A percentile compares a stretch with the other conserved stretches of the same genome.
Conservation (phyloP, 1,140 invertebrate genomes). For the Pseudomyrmex flavicornis region DNA sequence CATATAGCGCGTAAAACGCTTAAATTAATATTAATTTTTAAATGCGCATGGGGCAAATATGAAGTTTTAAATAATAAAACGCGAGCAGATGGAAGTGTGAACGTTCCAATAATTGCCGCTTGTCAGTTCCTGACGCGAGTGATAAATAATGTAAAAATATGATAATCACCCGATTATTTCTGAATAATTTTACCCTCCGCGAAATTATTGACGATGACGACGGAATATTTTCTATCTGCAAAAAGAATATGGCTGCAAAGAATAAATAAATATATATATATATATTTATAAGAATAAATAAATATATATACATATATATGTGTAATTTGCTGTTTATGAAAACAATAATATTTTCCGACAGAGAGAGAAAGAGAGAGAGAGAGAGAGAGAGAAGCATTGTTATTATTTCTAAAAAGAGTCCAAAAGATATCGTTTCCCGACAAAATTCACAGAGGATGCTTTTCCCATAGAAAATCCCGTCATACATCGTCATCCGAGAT, state of each 20-base stretch:
- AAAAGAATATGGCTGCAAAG: neutral
- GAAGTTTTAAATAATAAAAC: constrained; percentile 7
- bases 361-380: too few species aligned
- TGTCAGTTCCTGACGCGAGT: neutral
- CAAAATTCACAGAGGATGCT: neutral
- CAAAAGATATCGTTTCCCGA: neutral
- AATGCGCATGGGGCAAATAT: neutral
- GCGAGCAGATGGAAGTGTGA: neutral
- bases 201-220: neutral
- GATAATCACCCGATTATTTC: neutral
- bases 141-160: constrained; percentile 33
- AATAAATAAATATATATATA: neutral
- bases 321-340: neutral
- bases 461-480: neutral
- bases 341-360: neutral
- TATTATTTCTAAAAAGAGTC: neutral
- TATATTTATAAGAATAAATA: too few species aligned
- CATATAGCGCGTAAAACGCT: neutral
- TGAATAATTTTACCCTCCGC: neutral
- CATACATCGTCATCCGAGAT: constrained; percentile 5
- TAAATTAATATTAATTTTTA: constrained; percentile 30
- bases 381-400: neutral
- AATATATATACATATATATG: neutral
- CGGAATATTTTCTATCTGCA: neutral
- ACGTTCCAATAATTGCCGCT: constrained; percentile 1